These are phyloP conservation scores for Sebastes taczanowskii DNA, from an alignment of 2,797 vertebrate genomes.

Conservation along the genomic window DNA sequence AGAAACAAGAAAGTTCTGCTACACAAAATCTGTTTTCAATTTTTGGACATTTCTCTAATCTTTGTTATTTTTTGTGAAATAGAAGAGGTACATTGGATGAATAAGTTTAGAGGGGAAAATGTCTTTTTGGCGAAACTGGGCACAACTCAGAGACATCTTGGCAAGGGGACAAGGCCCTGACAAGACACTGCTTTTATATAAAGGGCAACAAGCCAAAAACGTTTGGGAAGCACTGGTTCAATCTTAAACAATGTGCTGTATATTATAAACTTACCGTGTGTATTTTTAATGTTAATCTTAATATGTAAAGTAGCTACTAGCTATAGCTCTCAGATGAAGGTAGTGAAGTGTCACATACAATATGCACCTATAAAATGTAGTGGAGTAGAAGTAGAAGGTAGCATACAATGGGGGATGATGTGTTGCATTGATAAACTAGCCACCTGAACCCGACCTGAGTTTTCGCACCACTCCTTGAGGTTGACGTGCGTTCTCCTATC, in stretches of 20 bases:
- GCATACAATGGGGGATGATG: background rate
- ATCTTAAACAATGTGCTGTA: background rate
- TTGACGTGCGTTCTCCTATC: background rate
- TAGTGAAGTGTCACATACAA: background rate
- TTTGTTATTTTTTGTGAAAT: background rate
- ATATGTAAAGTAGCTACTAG: background rate
- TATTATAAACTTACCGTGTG: background rate
- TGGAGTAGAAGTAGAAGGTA: background rate
- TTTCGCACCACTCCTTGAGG: background rate
- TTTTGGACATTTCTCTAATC: background rate
- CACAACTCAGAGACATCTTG: background rate
- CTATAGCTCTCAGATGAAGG: background rate
- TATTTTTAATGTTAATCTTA: background rate
- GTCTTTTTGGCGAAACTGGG: background rate
- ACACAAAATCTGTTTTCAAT: background rate
- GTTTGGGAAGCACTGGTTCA: background rate
- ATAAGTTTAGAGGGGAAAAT: background rate
- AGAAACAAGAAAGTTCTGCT: background rate
- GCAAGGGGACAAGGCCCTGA: background rate
- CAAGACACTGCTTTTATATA: background rate
- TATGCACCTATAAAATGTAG: background rate
- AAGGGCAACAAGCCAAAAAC: background rate
- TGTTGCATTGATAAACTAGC: background rate
- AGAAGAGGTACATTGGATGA: background rate
- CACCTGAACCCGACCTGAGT: background rate